Conservation (phyloP, 2,113 vertebrate genomes). For the cat (Felis catus) region F.catus_Fca126_mat1.0 CM031415.1:117748501-117749000, state of each 20-base stretch:
- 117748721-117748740: neutral
- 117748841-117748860: conserved; percentile 18
- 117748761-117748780: neutral
- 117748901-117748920: neutral
- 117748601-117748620: neutral
- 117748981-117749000: neutral
- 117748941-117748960: neutral
- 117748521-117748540: neutral
- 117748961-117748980: neutral
- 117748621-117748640: neutral
- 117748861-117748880: neutral
- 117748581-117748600: neutral
- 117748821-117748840: neutral
- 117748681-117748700: neutral
- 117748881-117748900: neutral
- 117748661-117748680: neutral
- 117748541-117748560: neutral
- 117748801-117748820: neutral
- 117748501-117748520: neutral
- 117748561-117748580: neutral
- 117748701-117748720: neutral
- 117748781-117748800: neutral
- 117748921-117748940: neutral
- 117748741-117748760: neutral
- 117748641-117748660: neutral